Base-by-base conservation (phyloP, 2,113 vertebrate genomes). In the Falcunculus frontatus region DNA sequence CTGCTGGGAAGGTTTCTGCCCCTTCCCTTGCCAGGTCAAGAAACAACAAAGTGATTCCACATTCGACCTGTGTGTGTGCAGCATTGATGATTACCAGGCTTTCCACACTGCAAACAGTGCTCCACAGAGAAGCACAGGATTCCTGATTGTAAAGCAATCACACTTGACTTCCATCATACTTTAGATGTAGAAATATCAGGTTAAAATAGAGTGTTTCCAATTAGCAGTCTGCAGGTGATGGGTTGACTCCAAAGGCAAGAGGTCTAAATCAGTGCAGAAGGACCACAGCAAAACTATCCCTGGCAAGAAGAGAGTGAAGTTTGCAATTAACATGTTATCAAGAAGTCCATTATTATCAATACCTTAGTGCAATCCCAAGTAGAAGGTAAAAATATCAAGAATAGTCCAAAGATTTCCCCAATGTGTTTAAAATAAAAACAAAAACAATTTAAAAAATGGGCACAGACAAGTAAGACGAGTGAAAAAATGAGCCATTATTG, bases 281-380 rank as follows among this genome's bases (percentile, higher is more conserved):
- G 19, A 42, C 35, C 16, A 10, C 2, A 20, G 64, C 21, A 42
- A 67, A 60, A 62, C 26, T 21, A 18, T 27, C 22, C 12, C 30
- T 20, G 41, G 10, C 14, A 57, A 33, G 13, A 33, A 50, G 23
- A 0, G 12, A 67, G 32, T 5, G 13, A 65, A 42, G 9, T 49
- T 33, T 49, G 18, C 32, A 84, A 53, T 42, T 19, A 62, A 76
- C 6, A 9, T 6, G 22, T 39, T 65, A 63, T 15, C 39, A 53
- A 59, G 13, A 44, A 84, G 29, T 26, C 16, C 8, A 4, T 23
- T 70, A 7, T 30, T 41, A 49, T 7, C 30, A 53, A 60, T 4
- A 5, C 3, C 27, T 76, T 2, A 0, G 32, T 41, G 18, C 56
- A 62, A 55, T 7, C 18, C 9, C 1, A 4, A 26, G 26, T 23